Percentiles rank a stretch among this genome's conserved stretches.
phyloP scores from a whole-genome alignment of 2,888 invertebrate genomes.

The Drosophila helvetica region DNA sequence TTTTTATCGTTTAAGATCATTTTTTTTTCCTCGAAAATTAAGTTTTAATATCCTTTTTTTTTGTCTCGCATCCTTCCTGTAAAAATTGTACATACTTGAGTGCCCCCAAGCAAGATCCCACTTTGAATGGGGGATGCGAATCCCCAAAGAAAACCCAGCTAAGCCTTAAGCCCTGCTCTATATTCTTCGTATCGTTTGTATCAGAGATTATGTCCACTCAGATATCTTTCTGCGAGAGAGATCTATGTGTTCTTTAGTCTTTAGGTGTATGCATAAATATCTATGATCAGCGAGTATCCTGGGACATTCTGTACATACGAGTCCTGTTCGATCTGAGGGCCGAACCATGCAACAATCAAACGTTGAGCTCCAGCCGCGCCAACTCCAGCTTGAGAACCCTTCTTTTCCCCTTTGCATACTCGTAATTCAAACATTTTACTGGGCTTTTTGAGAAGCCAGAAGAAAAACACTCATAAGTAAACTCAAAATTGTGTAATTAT shows the following conservation, averaged over 20 bases:
- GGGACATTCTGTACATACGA: neutral
- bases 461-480: slow-evolving; percentile 1
- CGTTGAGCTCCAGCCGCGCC: neutral
- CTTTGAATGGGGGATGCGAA: neutral
- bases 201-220: neutral
- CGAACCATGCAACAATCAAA: neutral
- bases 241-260: too few relatives aligned
- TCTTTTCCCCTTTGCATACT: neutral
- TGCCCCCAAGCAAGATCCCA: neutral
- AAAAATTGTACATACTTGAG: slow-evolving; percentile 20
- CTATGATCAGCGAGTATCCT: neutral
- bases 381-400: neutral
- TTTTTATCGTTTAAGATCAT: slow-evolving; percentile 67
- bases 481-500: slow-evolving; percentile 33
- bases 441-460: neutral
- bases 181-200: neutral
- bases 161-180: neutral
- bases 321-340: neutral
- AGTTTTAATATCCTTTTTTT: slow-evolving; percentile 10
- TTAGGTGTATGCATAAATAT: too few relatives aligned
- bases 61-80: slow-evolving; percentile 9
- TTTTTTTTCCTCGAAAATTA: slow-evolving; percentile 22
- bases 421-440: neutral
- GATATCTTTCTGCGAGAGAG: too few relatives aligned
- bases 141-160: neutral